Base-by-base conservation (phyloP, 2,888 invertebrate genomes). In the Tetranychus truncatus region DNA sequence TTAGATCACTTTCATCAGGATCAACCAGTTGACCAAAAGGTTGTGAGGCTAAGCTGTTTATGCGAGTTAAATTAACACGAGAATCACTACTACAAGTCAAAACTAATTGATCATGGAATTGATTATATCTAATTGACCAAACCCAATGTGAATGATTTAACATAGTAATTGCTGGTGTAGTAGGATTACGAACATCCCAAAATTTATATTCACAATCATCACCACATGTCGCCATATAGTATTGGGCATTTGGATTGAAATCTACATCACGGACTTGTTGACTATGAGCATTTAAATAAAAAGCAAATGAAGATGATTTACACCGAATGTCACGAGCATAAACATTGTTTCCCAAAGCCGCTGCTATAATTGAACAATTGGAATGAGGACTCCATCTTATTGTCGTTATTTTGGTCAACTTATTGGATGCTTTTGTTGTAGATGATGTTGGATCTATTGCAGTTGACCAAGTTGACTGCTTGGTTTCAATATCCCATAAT, bases 381-480 rank as follows among this genome's bases (percentile, higher is more conserved):
- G 93, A 92, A 81, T 96, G 95, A 11, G 95, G 95, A 82, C 94
- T 94, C 95, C 96, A 97, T 83, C 92, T 90, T 9, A 93, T 94
- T 74, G 87, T 88, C 0, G 89, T 89, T 81, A 91, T 89, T 81
- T 89, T 89, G 55, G 89, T 88, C 78, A 89, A 87, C 78, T 89
- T 89, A 83, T 89, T 89, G 1, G 55, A 24, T 45, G 69, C 66
- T 72, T 74, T 75, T 2, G 45, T 75, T 66, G 15, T 45, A 24
- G 21, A 20, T 65, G 45, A 46, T 21, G 21, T 34, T 45, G 67
- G 46, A 65, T 74, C 76, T 69, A 71, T 69, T 20, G 67, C 44
- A 15, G 73, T 67, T 15, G 65, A 67, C 24, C 45, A 45, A 4
- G 21, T 55, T 34, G 15, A 15, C 71, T 75, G 46, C 21, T 74